These are phyloP conservation scores for Ctenicera cuprea DNA, from an alignment of 2,888 invertebrate genomes.

Conservation along the genomic window DNA sequence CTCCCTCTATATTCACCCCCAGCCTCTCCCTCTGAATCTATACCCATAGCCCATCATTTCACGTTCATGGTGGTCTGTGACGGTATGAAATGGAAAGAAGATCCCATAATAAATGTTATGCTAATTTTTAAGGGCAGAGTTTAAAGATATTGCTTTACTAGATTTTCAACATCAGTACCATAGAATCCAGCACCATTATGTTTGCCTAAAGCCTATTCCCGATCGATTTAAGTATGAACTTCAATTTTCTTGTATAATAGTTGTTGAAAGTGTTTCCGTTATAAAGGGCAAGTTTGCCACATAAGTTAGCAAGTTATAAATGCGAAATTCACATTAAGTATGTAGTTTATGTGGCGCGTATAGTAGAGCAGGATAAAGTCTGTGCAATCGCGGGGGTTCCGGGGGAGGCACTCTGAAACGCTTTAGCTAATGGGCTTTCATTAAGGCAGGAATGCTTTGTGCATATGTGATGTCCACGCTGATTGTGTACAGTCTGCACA, in stretches of 20 bases:
- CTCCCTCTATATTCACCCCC: too few relatives aligned
- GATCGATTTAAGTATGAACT: too few relatives aligned
- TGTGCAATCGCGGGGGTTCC: slow-evolving; percentile 49
- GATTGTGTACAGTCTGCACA: slow-evolving; percentile 69
- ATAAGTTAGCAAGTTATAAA: slow-evolving; percentile 33
- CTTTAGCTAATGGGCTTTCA: slow-evolving; percentile 73
- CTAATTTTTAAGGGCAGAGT: too few relatives aligned
- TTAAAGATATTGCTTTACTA: too few relatives aligned
- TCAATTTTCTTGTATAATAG: slow-evolving; percentile 1
- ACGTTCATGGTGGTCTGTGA: too few relatives aligned
- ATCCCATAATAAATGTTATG: too few relatives aligned
- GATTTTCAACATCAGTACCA: too few relatives aligned
- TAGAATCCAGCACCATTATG: too few relatives aligned
- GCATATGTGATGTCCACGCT: slow-evolving; percentile 72
- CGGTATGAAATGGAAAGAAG: too few relatives aligned
- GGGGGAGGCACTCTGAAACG: slow-evolving; percentile 66
- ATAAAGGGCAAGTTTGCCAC: slow-evolving; percentile 21
- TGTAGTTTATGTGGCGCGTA: slow-evolving; percentile 41
- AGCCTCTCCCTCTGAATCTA: too few relatives aligned
- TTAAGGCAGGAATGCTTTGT: slow-evolving; percentile 72
- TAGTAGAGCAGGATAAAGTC: slow-evolving; percentile 45
- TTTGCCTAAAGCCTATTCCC: too few relatives aligned
- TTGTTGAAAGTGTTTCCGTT: slow-evolving; percentile 15
- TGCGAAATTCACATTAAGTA: slow-evolving; percentile 43
- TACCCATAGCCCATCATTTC: too few relatives aligned